phyloP scores from a whole-genome alignment of 2,113 vertebrate species.

The Zosterops pallidus region DNA sequence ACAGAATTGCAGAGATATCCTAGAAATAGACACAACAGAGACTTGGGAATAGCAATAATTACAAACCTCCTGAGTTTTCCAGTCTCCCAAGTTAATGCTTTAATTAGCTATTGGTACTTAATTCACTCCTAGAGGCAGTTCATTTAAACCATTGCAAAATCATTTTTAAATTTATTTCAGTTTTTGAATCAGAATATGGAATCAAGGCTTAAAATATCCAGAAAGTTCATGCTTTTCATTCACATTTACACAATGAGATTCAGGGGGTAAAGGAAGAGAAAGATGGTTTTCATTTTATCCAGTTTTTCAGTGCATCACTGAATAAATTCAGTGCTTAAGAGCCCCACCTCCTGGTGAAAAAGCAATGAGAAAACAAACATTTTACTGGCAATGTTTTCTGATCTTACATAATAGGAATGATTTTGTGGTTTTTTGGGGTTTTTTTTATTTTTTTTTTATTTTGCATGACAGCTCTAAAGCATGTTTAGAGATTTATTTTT shows the following conservation, averaged over 20 bases:
- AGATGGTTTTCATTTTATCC: not conserved
- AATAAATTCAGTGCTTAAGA: constrained; percentile 51
- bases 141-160: constrained; percentile 1
- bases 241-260: not conserved
- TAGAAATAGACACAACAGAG: constrained; percentile 31
- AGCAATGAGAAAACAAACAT: not conserved
- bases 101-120: constrained; percentile 53
- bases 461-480: not conserved
- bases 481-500: not conserved
- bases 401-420: not conserved
- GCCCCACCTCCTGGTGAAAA: constrained; percentile 64
- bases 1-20: constrained; percentile 5
- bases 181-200: not conserved
- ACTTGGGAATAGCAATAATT: constrained; percentile 57
- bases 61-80: constrained; percentile 38
- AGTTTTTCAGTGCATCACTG: not conserved
- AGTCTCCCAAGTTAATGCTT: constrained; percentile 45
- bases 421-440: not conserved
- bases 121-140: constrained; percentile 4
- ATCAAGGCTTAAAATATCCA: not conserved
- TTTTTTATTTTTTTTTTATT: not conserved
- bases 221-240: not conserved
- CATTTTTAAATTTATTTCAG: not conserved
- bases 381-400: not conserved
- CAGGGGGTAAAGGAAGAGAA: not conserved